phyloP scores from a whole-genome alignment of 2,888 invertebrate species.

The Rotaria socialis region DNA sequence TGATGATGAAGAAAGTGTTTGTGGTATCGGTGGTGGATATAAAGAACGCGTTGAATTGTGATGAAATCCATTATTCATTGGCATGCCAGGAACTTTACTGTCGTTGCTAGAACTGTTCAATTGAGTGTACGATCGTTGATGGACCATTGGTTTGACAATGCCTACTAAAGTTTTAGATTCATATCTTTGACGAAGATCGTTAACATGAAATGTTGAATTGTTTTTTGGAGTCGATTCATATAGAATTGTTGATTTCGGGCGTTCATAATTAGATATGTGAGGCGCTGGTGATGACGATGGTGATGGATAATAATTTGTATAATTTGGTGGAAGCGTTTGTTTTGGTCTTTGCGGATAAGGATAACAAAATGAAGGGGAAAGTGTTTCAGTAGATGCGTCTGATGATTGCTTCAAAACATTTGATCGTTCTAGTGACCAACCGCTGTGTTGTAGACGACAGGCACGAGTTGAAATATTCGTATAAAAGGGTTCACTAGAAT shows the following conservation, averaged over 20 bases:
- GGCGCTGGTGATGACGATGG: background rate
- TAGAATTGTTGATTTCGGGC: constrained; percentile 1
- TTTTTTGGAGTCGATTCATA: background rate
- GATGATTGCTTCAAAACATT: background rate
- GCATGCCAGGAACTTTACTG: background rate
- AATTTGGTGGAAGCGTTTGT: background rate
- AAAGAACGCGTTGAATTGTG: background rate
- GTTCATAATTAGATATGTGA: background rate
- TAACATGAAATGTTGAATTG: background rate
- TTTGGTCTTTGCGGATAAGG: background rate
- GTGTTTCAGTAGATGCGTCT: background rate
- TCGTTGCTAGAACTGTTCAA: background rate
- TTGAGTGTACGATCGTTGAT: constrained; percentile 10
- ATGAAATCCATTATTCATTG: background rate
- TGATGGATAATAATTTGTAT: background rate
- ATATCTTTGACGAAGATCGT: constrained; percentile 30
- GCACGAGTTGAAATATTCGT: background rate
- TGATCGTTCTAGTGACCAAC: background rate
- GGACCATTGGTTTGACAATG: background rate
- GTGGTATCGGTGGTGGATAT: background rate
- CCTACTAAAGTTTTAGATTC: background rate
- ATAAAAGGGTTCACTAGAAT: background rate
- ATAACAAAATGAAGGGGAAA: background rate
- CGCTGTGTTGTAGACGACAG: background rate
- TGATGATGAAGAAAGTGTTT: background rate